Evolutionary conservation across 2,113 vertebrate species (phyloP).

Genomic region (Callipepla californica): DNA sequence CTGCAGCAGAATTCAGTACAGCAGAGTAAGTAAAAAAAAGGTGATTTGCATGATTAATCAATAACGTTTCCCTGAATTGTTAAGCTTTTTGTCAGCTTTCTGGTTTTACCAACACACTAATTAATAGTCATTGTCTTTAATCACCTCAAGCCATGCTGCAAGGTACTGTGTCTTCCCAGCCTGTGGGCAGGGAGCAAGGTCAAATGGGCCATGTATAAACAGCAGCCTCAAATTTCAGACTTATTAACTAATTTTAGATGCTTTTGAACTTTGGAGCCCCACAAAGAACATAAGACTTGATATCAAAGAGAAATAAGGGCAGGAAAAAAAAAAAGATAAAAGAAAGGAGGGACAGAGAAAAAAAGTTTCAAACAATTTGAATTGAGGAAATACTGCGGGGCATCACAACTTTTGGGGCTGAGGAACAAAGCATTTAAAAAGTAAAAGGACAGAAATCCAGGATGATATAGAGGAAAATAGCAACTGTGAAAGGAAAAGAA

Average conservation of each 20-base stretch:
- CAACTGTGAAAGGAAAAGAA: background rate
- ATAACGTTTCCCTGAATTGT: background rate
- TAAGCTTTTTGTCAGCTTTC: background rate
- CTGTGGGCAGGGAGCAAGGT: background rate
- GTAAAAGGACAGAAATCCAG: background rate
- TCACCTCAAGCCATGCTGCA: background rate
- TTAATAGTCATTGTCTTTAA: background rate
- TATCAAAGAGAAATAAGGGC: background rate
- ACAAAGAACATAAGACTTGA: background rate
- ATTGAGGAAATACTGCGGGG: accelerated
- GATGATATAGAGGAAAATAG: background rate
- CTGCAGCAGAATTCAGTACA: background rate
- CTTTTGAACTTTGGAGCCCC: background rate
- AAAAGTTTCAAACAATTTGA: background rate
- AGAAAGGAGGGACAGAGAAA: background rate
- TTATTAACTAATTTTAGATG: background rate
- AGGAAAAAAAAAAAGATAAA: background rate
- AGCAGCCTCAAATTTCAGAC: background rate
- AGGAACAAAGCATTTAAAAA: background rate
- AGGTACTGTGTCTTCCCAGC: background rate
- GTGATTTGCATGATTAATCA: background rate
- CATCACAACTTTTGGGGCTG: background rate
- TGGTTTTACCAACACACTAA: background rate
- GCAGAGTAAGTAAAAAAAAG: background rate
- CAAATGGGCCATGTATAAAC: background rate